A percentile compares a stretch with the other conserved stretches of the same genome.
Conservation (phyloP, 2,113 vertebrate genomes). For the Chauna torquata region DNA sequence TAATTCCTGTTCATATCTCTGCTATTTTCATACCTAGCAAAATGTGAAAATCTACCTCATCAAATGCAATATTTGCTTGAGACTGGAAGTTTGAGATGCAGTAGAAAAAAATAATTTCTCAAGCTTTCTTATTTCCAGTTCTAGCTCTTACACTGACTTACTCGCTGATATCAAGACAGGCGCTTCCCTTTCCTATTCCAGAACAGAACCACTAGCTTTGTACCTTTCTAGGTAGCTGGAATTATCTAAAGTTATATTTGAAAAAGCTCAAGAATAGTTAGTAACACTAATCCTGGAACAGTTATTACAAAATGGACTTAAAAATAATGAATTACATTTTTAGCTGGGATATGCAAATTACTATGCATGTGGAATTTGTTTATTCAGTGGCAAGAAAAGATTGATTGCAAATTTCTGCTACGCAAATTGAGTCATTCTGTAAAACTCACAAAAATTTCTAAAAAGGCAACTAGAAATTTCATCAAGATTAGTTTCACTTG, state of each 20-base stretch:
- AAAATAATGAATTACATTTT: constrained; percentile 66
- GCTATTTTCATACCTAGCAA: neutral
- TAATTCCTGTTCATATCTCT: neutral
- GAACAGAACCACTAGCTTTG: neutral
- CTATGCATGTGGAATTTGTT: constrained; percentile 54
- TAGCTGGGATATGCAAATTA: constrained; percentile 62
- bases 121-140: neutral
- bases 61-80: neutral
- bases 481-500: neutral
- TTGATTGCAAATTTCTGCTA: constrained; percentile 65
- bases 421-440: constrained; percentile 68
- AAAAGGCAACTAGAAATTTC: constrained; percentile 59
- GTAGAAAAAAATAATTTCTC: neutral
- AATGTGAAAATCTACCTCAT: neutral
- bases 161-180: neutral
- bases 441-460: constrained; percentile 55
- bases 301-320: constrained; percentile 62
- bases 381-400: constrained; percentile 67
- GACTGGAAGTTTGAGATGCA: neutral
- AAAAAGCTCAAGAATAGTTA: constrained; percentile 30
- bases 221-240: neutral
- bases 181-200: neutral
- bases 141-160: neutral
- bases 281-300: constrained; percentile 42
- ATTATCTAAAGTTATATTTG: constrained; percentile 32